These are phyloP conservation scores for Poeciliopsis turneri DNA, from an alignment of 2,797 vertebrate species.

Conservation along the genomic window DNA sequence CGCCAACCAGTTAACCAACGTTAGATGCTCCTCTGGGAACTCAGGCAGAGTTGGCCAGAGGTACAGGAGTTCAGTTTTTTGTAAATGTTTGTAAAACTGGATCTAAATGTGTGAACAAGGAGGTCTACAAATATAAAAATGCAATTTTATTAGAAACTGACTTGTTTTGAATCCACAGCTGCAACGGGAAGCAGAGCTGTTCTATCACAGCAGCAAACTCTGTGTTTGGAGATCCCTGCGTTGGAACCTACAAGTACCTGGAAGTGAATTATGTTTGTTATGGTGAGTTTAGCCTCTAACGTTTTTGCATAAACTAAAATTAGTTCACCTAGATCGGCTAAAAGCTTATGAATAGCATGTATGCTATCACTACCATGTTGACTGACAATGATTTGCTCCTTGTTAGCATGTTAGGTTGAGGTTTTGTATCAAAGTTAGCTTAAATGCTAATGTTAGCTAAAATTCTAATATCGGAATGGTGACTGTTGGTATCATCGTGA, in stretches of 20 bases:
- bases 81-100: too few species aligned
- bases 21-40: neutral
- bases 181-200: too few species aligned
- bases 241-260: neutral
- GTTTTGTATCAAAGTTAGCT: neutral
- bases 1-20: too few species aligned
- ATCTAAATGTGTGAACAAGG: too few species aligned
- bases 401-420: too few species aligned
- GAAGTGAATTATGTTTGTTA: neutral
- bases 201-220: too few species aligned
- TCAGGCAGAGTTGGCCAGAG: too few species aligned
- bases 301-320: neutral
- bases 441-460: neutral
- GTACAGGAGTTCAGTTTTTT: too few species aligned
- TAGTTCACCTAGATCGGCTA: neutral
- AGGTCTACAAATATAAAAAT: too few species aligned
- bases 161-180: too few species aligned
- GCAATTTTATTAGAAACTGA: too few species aligned
- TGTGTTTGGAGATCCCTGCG: neutral
- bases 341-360: neutral
- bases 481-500: neutral
- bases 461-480: neutral
- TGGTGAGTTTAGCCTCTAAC: neutral
- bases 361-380: neutral
- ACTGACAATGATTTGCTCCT: too few species aligned